These are phyloP conservation scores for Scalopus aquaticus DNA, from an alignment of 2,113 vertebrate genomes.

Conservation along the genomic window DNA sequence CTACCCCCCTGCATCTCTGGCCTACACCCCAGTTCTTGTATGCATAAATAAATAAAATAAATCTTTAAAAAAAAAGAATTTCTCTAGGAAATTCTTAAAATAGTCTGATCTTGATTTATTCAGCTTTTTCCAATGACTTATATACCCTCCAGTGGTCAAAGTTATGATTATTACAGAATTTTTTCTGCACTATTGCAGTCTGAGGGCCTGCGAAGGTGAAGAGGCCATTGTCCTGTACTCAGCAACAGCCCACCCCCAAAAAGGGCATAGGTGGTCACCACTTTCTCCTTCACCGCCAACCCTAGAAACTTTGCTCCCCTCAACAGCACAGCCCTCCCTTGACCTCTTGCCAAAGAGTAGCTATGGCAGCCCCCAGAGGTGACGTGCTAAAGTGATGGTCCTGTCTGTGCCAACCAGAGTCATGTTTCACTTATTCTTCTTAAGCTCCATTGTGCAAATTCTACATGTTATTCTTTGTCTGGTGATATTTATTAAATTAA, in stretches of 20 bases:
- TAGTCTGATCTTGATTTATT: neutral
- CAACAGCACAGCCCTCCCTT: neutral
- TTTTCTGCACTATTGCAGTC: neutral
- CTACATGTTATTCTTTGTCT: neutral
- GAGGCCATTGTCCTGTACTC: neutral
- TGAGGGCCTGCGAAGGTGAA: neutral
- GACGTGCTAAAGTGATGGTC: neutral
- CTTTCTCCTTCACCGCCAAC: neutral
- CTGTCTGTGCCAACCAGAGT: neutral
- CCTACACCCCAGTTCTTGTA: too few relatives aligned
- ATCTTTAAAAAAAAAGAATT: too few relatives aligned
- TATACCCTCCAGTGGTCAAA: neutral
- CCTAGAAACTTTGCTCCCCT: neutral
- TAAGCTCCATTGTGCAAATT: neutral
- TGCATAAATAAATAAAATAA: too few relatives aligned
- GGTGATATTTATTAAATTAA: conserved; percentile 24
- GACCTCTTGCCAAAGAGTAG: neutral
- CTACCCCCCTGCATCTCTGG: too few relatives aligned
- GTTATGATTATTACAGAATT: neutral
- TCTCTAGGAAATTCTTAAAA: neutral
- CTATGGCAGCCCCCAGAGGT: neutral
- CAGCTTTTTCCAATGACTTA: neutral
- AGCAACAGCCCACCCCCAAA: neutral
- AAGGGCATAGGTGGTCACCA: too few relatives aligned
- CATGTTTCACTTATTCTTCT: neutral